A percentile compares a stretch with the other conserved stretches of the same genome.
Conservation (phyloP, 2,797 vertebrate genomes). For the Danio albolineatus region DNA sequence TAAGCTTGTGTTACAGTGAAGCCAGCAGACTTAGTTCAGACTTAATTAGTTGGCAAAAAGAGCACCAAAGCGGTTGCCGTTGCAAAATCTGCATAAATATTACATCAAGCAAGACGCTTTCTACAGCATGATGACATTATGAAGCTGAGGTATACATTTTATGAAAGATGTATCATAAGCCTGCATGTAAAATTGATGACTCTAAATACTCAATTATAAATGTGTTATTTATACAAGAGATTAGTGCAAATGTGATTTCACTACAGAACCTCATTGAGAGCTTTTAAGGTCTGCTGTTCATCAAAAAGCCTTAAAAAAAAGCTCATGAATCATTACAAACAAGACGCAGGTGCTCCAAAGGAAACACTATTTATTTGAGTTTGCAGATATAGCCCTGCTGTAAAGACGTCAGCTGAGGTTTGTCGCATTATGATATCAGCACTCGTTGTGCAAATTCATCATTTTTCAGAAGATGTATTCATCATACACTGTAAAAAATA, state of each 20-base stretch:
- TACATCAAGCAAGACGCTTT: not conserved
- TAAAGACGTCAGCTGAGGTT: slow-evolving; percentile 6
- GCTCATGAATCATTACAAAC: slow-evolving; percentile 11
- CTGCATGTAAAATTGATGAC: slow-evolving; percentile 3
- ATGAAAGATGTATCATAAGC: not conserved
- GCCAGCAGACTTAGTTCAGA: not conserved
- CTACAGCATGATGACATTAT: not conserved
- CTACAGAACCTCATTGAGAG: not conserved
- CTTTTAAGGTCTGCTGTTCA: not conserved
- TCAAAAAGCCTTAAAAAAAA: slow-evolving; percentile 1
- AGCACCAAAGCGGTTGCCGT: not conserved
- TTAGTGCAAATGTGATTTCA: slow-evolving; percentile 27
- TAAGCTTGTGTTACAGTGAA: not conserved
- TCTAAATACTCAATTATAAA: not conserved
- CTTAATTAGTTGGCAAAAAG: not conserved
- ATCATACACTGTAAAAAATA: not conserved
- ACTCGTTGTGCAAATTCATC: not conserved
- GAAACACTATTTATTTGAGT: not conserved
- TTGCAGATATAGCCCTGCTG: slow-evolving; percentile 15
- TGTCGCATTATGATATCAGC: not conserved
- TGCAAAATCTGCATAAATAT: slow-evolving; percentile 6
- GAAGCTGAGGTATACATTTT: slow-evolving; percentile 22
- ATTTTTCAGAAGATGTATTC: not conserved
- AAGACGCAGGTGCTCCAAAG: not conserved
- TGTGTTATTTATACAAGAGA: slow-evolving; percentile 15